These are phyloP conservation scores for Heliconius melpomene DNA, from an alignment of 1,140 invertebrate genomes.

Conservation along the genomic window DNA sequence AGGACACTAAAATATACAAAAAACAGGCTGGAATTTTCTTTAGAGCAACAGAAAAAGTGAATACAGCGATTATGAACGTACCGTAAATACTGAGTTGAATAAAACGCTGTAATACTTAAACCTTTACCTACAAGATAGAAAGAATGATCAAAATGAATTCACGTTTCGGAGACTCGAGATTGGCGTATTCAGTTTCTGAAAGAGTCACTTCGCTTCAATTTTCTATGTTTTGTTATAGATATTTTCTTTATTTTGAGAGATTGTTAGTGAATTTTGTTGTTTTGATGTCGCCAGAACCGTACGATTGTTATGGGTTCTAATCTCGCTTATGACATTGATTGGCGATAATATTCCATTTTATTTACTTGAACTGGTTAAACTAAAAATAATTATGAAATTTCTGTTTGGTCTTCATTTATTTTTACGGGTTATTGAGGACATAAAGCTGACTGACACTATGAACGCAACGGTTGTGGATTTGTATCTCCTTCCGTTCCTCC, in stretches of 20 bases:
- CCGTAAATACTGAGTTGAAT: conserved; percentile 35
- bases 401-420: no score
- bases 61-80: conserved; percentile 33
- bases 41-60: conserved; percentile 28
- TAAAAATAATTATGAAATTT: no score
- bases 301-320: no score
- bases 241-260: background rate
- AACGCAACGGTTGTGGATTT: no score
- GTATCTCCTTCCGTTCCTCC: no score
- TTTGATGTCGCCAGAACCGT: background rate
- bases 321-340: no score
- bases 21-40: conserved; percentile 29
- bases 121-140: conserved; percentile 35
- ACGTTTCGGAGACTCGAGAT: conserved; percentile 29
- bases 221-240: background rate
- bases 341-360: no score
- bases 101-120: conserved; percentile 37
- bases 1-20: conserved; percentile 34
- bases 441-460: no score
- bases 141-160: conserved; percentile 31
- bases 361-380: no score
- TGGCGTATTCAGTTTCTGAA: conserved; percentile 31
- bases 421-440: no score
- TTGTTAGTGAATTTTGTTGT: background rate
- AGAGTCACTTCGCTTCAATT: background rate